Evolutionary conservation across 2,888 invertebrate species (phyloP), one percentile per base, ranked within the genome.

Genomic region (Rhaphigaster nebulosa): DNA sequence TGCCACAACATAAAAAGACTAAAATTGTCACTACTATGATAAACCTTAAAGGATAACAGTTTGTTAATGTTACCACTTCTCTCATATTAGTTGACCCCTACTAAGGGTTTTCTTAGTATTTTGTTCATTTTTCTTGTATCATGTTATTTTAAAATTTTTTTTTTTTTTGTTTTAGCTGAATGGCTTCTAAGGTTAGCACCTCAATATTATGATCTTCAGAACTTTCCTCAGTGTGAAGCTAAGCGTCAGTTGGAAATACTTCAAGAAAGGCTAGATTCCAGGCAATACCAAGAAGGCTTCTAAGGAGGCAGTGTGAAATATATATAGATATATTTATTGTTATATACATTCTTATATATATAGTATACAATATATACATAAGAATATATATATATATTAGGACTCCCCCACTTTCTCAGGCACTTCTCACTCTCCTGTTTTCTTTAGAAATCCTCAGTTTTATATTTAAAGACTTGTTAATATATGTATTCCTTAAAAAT

Each of bases 181-280:
- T 98, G 99, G 99, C 95, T 99, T 90, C 94, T 99, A 41, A 97
- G 97, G 93, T 97, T 99, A 92, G 98, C 99, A 0, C 99, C 99
- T 0, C 99, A 99, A 94, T 99, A 99, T 95, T 99, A 99, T 94
- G 99, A 99, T 94, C 95, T 99, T 94, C 96, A 97, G 93, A 99
- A 99, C 94, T 99, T 99, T 95, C 99, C 99, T 0, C 97, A 97
- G 93, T 99, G 99, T 94, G 99, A 99, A 94, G 99, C 99, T 13
- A 97, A 98, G 93, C 95, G 99, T 89, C 98, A 98, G 93, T 94
- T 99, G 92, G 98, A 98, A 94, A 95, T 97, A 92, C 94, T 99
- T 92, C 98, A 98, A 93, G 96, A 96, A 88, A 95, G 98, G 92
- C 94, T 99, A 93, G 98, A 98, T 92, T 97, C 98, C 34, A 96